Evolutionary conservation across 1,140 invertebrate species (phyloP), one percentile per base, ranked within the genome.

Genomic region (Campoletis sonorensis): DNA sequence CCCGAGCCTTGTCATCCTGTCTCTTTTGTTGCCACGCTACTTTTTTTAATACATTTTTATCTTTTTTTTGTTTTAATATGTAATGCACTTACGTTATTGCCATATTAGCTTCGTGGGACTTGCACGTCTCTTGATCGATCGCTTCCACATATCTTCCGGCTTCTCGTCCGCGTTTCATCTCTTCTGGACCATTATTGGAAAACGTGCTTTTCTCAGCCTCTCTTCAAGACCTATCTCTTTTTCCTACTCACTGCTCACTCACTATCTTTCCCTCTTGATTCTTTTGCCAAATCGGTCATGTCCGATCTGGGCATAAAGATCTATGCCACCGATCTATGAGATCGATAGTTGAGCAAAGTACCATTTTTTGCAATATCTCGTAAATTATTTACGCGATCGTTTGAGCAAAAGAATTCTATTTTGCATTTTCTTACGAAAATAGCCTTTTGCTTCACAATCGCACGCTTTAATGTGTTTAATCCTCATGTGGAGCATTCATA

Each of bases 31-130:
- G 15, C 71, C 71, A 49, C 71, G 23, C 40, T 51, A 15, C n/a
- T 73, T 73, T 73, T 73, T 51, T n/a, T n/a, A 45, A 5, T 5
- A 45, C 40, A 45, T 45, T 45, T 5, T 71, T 21, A 45, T n/a
- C 49, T 7, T 21, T n/a, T 73, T 73, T 73, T 73, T 26, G 8
- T 23, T 51, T 33, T 1, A 51, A 15, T 58, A 58, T 75, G 11
- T 58, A 75, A 75, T 75, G 54, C 72, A 75, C 72, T 75, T 58
- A 75, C 26, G 72, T 27, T 75, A 15, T 27, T 26, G 72, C 72
- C 72, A 58, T 75, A 75, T 75, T 58, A 21, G 72, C 27, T 58
- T 21, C 26, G 72, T 75, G 49, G 72, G 72, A 75, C 72, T 75
- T 30, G 23, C n/a, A 51, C 23, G 21, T 75, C 40, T 23, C 71